Base-by-base conservation (phyloP, 2,113 vertebrate species). In the Irena cyanogastra region DNA sequence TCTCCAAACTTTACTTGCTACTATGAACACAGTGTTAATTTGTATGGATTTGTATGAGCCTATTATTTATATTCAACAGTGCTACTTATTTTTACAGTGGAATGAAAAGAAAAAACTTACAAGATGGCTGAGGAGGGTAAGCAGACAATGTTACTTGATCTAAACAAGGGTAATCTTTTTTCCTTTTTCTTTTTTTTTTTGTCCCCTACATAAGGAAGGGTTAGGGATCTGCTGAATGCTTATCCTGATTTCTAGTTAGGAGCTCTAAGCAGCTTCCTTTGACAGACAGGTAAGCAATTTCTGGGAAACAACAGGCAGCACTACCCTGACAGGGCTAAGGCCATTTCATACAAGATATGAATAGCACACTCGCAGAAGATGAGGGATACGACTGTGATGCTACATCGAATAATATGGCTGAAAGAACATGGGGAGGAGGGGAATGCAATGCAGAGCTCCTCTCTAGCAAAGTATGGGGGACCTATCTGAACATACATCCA, bases 231-330 rank as follows among this genome's bases (percentile, higher is more conserved):
- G 22, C 61, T 45, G 33, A 45, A 53, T 4, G 1, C 52, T 82
- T 72, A 83, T 44, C 45, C 71, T 57, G 57, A 79, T 90, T 91
- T 83, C 87, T 92, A 74, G 59, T 64, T 53, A 53, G 74, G 30
- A 79, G 72, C 89, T 71, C 61, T 41, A 78, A 84, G 72, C 50
- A 89, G 66, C 42, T 94, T 89, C 70, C 21, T 47, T 86, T 75
- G 71, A 96, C 79, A 92, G 79, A 88, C 33, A 93, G 79, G 90
- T 86, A 71, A 91, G 75, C 47, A 88, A 90, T 96, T 93, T 81
- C 87, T 77, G 53, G 47, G 68, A 88, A 88, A 88, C 42, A 93
- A 85, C 24, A 81, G 64, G 72, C 65, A 90, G 59, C 37, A 53
- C 35, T 65, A 68, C 23, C 10, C 50, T 59, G 45, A 53, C 77